Base-by-base conservation (phyloP, 53 echinoderm and acorn worm species). In the Glandiceps talaboti region DNA sequence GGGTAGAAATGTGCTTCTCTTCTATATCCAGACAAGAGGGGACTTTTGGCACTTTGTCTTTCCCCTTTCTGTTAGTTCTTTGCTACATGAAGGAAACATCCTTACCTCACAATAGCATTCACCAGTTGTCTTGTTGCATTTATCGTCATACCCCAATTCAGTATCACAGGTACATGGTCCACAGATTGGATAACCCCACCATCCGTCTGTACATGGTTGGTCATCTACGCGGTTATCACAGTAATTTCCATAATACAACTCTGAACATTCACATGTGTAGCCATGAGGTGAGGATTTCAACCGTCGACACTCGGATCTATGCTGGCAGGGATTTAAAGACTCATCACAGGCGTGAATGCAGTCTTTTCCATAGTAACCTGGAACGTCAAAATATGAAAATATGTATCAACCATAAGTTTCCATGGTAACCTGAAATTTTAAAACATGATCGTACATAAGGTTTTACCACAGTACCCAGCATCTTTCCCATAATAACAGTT, bases 81-180 rank as follows among this genome's bases (percentile, higher is more conserved):
- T n/a, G n/a, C n/a, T n/a, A n/a, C n/a, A n/a, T n/a, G n/a, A 20
- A 45, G 64, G 64, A 45, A 45, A 45, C 64, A 45, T 45, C 20
- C 75, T 28, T 76, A 99, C 99, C 91, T 85, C 77, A 77, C 99
- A 99, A 79, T 86, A 89, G 74, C 99, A 99, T 30, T 89, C 88
- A 20, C 99, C 91, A 29, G 99, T 94, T 1, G 99, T 93, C 79
- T 94, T 99, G 79, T 99, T 94, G 79, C 99, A 99, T 73, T 85
- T 87, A 0, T 91, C 77, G 76, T 89, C 88, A 30, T 94, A 93
- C 0, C 99, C 93, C 73, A 88, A 80, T 79, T 89, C 91, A 32
- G 89, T 84, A 73, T 99, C 99, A 33, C 99, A 99, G 73, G 93
- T 91, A 84, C 99, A 99, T 1, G 99, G 99, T 25, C 99, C 99